These are phyloP conservation scores for Nezara viridula DNA, from an alignment of 2,888 invertebrate genomes.

Conservation along the genomic window DNA sequence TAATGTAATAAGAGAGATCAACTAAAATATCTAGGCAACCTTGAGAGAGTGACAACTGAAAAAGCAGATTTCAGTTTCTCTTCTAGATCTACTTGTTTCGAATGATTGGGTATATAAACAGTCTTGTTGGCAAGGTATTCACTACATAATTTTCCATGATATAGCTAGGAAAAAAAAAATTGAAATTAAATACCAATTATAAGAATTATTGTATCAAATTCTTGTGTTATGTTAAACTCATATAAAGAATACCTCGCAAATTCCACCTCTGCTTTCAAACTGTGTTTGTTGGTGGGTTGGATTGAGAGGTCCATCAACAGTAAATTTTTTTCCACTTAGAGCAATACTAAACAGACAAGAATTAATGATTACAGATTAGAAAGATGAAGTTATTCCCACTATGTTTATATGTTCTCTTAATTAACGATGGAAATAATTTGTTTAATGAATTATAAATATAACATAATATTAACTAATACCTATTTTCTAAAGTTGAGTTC, in stretches of 20 bases:
- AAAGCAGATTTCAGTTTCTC: conserved; percentile 86
- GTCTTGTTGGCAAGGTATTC: conserved; percentile 83
- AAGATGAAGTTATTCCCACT: neutral
- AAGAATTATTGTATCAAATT: neutral
- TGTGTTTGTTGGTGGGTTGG: conserved; percentile 56
- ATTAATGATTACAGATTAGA: neutral
- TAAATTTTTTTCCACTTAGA: conserved; percentile 57
- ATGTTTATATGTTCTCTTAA: neutral
- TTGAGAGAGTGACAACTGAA: conserved; percentile 87
- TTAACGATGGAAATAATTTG: neutral
- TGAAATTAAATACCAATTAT: neutral
- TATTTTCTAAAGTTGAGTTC: conserved; percentile 30
- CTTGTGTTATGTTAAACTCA: neutral
- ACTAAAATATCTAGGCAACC: conserved; percentile 71
- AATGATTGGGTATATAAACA: conserved; percentile 88
- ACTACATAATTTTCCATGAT: conserved; percentile 85
- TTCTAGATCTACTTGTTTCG: conserved; percentile 84
- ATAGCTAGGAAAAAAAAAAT: conserved; percentile 78
- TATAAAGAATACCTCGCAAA: conserved; percentile 60
- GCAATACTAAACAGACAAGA: conserved; percentile 53
- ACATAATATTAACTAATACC: conserved; percentile 1
- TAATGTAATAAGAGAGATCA: neutral
- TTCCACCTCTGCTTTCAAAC: conserved; percentile 57
- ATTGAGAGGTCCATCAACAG: conserved; percentile 60
- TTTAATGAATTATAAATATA: neutral